Base-by-base conservation (phyloP, 1,140 invertebrate species). In the Psilanteris sp. region DNA sequence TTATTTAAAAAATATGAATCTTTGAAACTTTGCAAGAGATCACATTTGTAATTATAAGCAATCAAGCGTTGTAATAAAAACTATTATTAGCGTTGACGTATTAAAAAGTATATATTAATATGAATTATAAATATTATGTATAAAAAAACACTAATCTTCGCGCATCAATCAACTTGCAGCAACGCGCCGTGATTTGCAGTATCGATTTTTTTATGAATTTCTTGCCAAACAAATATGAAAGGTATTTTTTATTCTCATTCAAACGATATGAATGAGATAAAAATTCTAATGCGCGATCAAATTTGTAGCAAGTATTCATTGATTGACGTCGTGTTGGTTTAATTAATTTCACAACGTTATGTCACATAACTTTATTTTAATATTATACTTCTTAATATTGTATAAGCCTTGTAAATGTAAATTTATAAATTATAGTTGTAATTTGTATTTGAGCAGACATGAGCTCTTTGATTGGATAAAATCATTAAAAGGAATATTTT, bases 351-450 rank as follows among this genome's bases (percentile, higher is more conserved):
- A 78, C 83, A 81, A 79, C 71, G 75, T 85, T 85, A 82, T 74
- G 64, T 71, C 71, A 61, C 79, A 52, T 86, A 85, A 83, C 79
- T 80, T 86, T 85, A 85, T 87, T 87, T 87, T 86, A 87, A 83
- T 86, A 86, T 84, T 85, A 83, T 83, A 86, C 57, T 78, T 66
- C 79, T 78, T 66, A 70, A 81, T 73, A 34, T 34, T 68, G 67
- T 78, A 62, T 86, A 86, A 85, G 83, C 77, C 82, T 85, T 86
- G 84, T 86, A 85, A 82, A 86, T 87, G 82, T 86, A 86, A 83
- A 86, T 86, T 86, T 83, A 87, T 85, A 85, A 85, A 86, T 84
- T 83, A 81, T 82, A 84, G 83, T 81, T 86, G 81, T 87, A 85
- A 76, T 79, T 85, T 84, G 79, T 77, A 81, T 84, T 81, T 77